Evolutionary conservation across 2,888 invertebrate genomes (phyloP), one percentile per base, ranked within the genome.

Genomic region (Zhengitettix transpicula): DNA sequence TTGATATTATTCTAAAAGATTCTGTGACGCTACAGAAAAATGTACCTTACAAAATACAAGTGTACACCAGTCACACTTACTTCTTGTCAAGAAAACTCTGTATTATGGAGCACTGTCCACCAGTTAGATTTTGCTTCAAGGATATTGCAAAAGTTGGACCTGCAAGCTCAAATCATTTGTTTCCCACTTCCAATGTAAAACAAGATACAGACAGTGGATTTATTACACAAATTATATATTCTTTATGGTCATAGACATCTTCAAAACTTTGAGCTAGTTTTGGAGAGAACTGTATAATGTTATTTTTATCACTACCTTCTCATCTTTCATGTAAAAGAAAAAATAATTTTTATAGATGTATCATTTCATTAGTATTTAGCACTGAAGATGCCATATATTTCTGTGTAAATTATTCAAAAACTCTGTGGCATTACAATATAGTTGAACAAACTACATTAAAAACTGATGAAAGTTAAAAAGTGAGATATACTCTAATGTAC

Each of bases 141-240:
- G 59, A 59, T 28, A 28, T 56, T 8, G 56, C 56, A 15, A 59
- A 56, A n/a, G 52, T 59, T 15, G 17, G 51, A n/a, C 41, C 59
- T 9, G 40, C 59, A 14, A 8, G n/a, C 8, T 14, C 47, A 12
- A 47, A 47, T 47, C 47, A 12, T 14, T 10, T 55, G 40, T 59
- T 42, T 56, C 9, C n/a, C 12, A 15, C 51, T n/a, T 51, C 55
- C 9, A 44, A 41, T 12, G 16, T 59, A 41, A 59, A 59, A 41
- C 59, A 59, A 40, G 59, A 59, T 16, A 59, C 59, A 51, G 59
- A 59, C 11, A 42, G 51, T 41, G 59, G 56, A 10, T 59, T 59
- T 42, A 47, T 59, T 16, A 59, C 42, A 14, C 59, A 59, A 16
- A 51, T 59, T 10, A 59, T 59, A 9, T 59, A 59, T 52, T 59